Conservation (phyloP, 37 sponge, comb jelly and placozoan genomes). For the Geodia barretti region DNA sequence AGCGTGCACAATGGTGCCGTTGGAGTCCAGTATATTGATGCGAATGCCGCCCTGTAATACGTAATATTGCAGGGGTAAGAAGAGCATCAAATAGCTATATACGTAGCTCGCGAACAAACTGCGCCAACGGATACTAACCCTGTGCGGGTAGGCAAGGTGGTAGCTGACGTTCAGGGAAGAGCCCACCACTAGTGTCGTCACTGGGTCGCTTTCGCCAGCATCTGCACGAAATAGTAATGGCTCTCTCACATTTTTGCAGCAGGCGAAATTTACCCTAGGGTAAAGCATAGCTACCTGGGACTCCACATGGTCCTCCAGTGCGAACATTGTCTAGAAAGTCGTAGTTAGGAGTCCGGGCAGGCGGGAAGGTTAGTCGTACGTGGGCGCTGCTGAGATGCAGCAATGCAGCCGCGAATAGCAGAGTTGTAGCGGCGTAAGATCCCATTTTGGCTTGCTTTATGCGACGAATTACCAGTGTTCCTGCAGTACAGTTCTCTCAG, state of each 20-base stretch:
- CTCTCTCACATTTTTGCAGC: background rate
- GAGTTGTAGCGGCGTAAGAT: background rate
- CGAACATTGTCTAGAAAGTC: conserved; percentile 87
- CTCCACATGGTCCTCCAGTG: conserved; percentile 81
- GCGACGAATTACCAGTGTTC: no score
- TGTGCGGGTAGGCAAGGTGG: conserved; percentile 65
- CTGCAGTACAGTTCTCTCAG: no score
- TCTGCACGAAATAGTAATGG: no score
- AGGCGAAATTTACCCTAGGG: background rate
- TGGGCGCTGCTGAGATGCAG: conserved; percentile 30
- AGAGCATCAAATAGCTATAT: background rate
- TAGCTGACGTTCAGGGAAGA: conserved; percentile 41
- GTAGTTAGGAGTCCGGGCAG: conserved; percentile 52
- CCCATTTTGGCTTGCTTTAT: no score
- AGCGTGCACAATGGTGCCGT: conserved; percentile 43
- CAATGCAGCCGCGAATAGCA: background rate
- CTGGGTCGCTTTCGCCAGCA: background rate
- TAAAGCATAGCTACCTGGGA: conserved; percentile 39
- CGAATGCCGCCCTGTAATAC: conserved; percentile 50
- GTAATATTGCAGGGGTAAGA: background rate
- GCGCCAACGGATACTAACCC: no score
- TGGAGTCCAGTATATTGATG: conserved; percentile 38
- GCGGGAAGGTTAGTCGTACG: conserved; percentile 65
- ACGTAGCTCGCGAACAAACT: no score
- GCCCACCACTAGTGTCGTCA: conserved; percentile 54